Evolutionary conservation across 2,888 invertebrate genomes (phyloP), one percentile per base, ranked within the genome.

Genomic region (Cylloceria caligata): DNA sequence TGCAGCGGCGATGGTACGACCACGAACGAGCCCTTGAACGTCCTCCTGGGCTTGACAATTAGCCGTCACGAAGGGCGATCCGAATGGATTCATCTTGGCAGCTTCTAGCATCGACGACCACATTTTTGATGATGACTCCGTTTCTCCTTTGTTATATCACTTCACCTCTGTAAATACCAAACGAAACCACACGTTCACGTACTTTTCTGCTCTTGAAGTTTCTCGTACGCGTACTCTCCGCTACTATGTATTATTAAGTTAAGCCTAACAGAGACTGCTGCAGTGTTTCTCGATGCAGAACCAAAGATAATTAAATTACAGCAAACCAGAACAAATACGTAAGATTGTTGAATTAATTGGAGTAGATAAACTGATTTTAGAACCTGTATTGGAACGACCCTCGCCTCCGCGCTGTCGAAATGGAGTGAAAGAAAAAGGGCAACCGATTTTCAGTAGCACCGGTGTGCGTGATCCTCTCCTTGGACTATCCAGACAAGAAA

Each of bases 71-170:
- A 92, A 92, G 75, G 91, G 92, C 85, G 87, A 91, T 60, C 89
- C 88, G 84, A 93, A 93, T n/a, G 93, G 93, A 85, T 90, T 93
- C 88, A 86, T 89, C 89, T 93, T 93, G 9, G 92, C 92, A 62
- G 91, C 88, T 88, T 94, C 93, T 85, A 93, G 85, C 84, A 93
- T 87, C 34, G 93, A 93, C 80, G 93, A 91, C 90, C 92, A 92
- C 93, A 93, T 93, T 86, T 90, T 93, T 64, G 62, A 52, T 27
- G 80, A 71, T 60, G 80, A 67, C 72, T 78, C 77, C 73, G 49
- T 72, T 78, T 71, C 30, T 74, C 78, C 24, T 47, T 55, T 64
- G 16, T 30, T 57, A 39, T 21, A n/a, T 27, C 84, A 82, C 84
- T 85, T 79, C 57, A 77, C 84, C 86, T 85, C 81, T 73, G 84